Base-by-base conservation (phyloP, 1,140 invertebrate genomes). In the Drosophila subobscura region DNA sequence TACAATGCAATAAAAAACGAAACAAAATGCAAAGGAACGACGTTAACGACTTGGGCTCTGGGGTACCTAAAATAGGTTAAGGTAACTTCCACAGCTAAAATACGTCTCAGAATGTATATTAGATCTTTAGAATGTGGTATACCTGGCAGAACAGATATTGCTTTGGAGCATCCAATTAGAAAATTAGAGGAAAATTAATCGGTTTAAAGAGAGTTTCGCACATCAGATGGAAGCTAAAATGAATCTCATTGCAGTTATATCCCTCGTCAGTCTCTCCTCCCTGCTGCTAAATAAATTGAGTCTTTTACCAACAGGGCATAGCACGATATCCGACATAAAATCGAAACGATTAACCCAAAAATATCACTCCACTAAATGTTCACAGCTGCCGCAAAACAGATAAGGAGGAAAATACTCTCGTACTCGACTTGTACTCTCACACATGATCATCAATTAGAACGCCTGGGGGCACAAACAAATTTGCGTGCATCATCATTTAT, bases 401-500 rank as follows among this genome's bases (percentile, higher is more conserved):
- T 16, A 25, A 20, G 37, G 20, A 40, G 59, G 10, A 22, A 25
- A 25, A 5, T 49, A 40, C 44, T 67, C 27, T 12, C 33, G 33
- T 37, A 37, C 33, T 12, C 33, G 29, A 37, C 8, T 7, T 23
- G 64, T 68, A 41, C 64, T 64, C 47, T 66, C 60, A 67, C 42
- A 74, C 29, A 54, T 52, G 58, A 56, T 56, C 78, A 80, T 81
- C 78, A 81, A 80, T 81, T 67, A 50, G 53, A 56, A 40, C 46
- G 78, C 57, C 66, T 72, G 72, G 66, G 72, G 73, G 61, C 73
- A 80, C 77, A 77, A 80, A 81, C 67, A 81, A 81, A 81, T 80
- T 80, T 80, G 78, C 77, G 77, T 81, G 56, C 56, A 77, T 72
- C 60, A 67, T 67, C 77, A 80, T 80, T 80, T 81, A 80, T 80